phyloP scores from a whole-genome alignment of 23 tunicate species.

The Botrylloides violaceus region DNA sequence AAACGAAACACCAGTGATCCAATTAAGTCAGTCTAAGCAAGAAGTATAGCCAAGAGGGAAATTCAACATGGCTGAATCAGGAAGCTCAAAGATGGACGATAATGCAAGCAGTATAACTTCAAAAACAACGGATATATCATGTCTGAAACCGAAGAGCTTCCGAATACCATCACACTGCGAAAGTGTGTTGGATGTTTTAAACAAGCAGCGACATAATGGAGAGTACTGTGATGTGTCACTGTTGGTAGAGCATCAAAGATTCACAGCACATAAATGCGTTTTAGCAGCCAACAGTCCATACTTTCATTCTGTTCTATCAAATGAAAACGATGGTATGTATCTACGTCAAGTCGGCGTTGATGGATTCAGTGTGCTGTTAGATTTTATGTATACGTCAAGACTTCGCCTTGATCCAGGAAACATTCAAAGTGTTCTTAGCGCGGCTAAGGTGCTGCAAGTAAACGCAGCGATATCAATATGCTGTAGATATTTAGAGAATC shows the following conservation, averaged over 20 bases:
- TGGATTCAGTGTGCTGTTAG: constrained; percentile 70
- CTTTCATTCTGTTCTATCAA: constrained; percentile 41
- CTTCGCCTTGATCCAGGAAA: constrained; percentile 48
- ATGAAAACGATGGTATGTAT: constrained; percentile 79
- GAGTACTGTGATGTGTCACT: constrained; percentile 86
- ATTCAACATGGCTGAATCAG: not conserved
- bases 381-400: constrained; percentile 93
- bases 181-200: constrained; percentile 37
- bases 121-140: not conserved
- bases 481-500: constrained; percentile 80
- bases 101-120: not conserved
- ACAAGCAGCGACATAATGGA: constrained; percentile 53
- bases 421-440: constrained; percentile 61
- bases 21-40: too few species aligned
- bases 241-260: constrained; percentile 76
- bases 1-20: too few species aligned
- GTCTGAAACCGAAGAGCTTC: constrained; percentile 40
- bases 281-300: constrained; percentile 43
- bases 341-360: constrained; percentile 66
- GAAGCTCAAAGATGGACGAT: constrained; percentile 3
- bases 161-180: constrained; percentile 83
- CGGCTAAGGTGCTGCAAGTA: constrained; percentile 85
- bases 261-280: constrained; percentile 63
- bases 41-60: too few species aligned
- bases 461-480: constrained; percentile 86